phyloP scores from a whole-genome alignment of 2,888 invertebrate species.

The Punctoribates punctum region DNA sequence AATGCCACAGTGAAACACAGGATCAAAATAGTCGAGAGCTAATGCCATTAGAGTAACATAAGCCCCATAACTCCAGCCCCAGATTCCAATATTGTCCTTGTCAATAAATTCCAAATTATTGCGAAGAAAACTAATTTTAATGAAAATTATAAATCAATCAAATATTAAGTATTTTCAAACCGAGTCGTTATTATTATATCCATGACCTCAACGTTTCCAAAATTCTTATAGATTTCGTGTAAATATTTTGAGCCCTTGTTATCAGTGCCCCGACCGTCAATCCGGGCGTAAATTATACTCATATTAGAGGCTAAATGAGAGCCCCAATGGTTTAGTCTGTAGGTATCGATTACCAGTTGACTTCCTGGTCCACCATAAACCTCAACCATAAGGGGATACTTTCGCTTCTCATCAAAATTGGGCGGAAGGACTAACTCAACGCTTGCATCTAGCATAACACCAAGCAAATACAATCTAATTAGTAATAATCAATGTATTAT shows the following conservation, averaged over 20 bases:
- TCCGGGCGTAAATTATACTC: slow-evolving; percentile 82
- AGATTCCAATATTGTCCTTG: slow-evolving; percentile 79
- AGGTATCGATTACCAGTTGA: slow-evolving; percentile 83
- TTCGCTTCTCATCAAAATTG: slow-evolving; percentile 81
- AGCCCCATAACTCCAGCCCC: slow-evolving; percentile 96
- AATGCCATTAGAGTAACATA: slow-evolving; percentile 82
- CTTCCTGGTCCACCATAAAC: slow-evolving; percentile 89
- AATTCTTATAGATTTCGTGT: slow-evolving; percentile 74
- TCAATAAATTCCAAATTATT: slow-evolving; percentile 86
- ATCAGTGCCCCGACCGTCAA: slow-evolving; percentile 87
- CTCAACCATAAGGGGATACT: slow-evolving; percentile 77
- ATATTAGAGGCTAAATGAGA: slow-evolving; percentile 79
- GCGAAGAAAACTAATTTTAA: slow-evolving; percentile 62
- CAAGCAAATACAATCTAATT: not conserved
- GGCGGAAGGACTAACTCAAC: slow-evolving; percentile 83
- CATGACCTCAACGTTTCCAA: slow-evolving; percentile 85
- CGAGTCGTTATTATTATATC: slow-evolving; percentile 68
- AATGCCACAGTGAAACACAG: slow-evolving; percentile 89
- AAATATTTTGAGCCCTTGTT: slow-evolving; percentile 78
- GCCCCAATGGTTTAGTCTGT: slow-evolving; percentile 82
- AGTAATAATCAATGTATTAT: not conserved
- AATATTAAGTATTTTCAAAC: slow-evolving; percentile 29
- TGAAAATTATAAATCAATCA: not conserved
- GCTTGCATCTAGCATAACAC: slow-evolving; percentile 65
- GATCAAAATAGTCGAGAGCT: slow-evolving; percentile 71